Conservation (phyloP, 2,797 vertebrate genomes). For the Coreius guichenoti region DNA sequence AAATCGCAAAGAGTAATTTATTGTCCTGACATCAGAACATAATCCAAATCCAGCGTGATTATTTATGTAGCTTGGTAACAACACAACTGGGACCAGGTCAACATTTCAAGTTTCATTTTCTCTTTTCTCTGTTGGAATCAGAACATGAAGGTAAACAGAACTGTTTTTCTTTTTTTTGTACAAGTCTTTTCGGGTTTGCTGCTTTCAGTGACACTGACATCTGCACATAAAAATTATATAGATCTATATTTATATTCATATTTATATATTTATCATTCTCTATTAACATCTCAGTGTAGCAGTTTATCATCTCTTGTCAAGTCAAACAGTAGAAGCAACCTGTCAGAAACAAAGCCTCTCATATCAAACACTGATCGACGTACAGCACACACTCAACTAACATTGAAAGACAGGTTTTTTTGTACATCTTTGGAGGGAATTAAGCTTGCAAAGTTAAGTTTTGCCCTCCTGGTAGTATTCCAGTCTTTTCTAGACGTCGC, state of each 20-base stretch:
- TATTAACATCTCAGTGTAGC: constrained; percentile 82
- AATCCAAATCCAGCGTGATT: constrained; percentile 65
- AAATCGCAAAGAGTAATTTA: constrained; percentile 68
- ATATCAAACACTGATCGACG: constrained; percentile 75
- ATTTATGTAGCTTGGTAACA: constrained; percentile 65
- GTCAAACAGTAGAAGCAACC: constrained; percentile 73
- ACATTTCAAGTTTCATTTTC: constrained; percentile 75
- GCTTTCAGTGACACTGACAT: constrained; percentile 84
- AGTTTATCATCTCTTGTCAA: constrained; percentile 76
- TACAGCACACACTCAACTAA: constrained; percentile 73
- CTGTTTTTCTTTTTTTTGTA: constrained; percentile 61
- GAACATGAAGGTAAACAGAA: constrained; percentile 77
- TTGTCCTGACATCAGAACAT: constrained; percentile 69
- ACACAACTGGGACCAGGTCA: constrained; percentile 82
- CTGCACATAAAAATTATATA: constrained; percentile 88
- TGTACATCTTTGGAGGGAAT: constrained; percentile 81
- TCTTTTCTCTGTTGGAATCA: constrained; percentile 71
- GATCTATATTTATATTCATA: constrained; percentile 83
- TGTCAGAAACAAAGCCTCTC: constrained; percentile 76
- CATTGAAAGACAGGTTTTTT: constrained; percentile 78
- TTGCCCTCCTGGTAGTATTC: constrained; percentile 72
- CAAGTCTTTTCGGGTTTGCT: constrained; percentile 76
- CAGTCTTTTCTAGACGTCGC: constrained; percentile 72
- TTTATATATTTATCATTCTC: constrained; percentile 83
- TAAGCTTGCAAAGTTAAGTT: constrained; percentile 66